Evolutionary conservation across 2,888 invertebrate genomes (phyloP).

Genomic region (Tholera decimalis): DNA sequence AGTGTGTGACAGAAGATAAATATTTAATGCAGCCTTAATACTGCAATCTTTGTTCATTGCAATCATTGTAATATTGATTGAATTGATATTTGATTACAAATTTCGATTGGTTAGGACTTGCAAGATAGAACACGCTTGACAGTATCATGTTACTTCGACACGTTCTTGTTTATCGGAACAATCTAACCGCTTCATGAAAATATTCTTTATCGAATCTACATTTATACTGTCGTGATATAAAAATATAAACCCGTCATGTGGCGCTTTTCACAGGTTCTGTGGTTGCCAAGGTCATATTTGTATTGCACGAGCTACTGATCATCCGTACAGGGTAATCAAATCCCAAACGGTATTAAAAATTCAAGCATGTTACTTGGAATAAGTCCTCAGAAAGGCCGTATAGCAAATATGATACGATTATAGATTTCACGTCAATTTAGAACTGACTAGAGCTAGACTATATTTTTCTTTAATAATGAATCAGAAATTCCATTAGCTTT

Average conservation of each 20-base stretch:
- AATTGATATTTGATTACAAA: conserved; percentile 25
- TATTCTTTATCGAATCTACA: not conserved
- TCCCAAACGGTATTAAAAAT: conserved; percentile 25
- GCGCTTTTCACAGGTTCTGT: conserved; percentile 26
- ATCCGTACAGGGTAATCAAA: conserved; percentile 30
- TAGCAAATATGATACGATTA: conserved; percentile 4
- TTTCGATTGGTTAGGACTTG: conserved; percentile 22
- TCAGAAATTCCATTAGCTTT: conserved; percentile 41
- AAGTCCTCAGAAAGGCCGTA: conserved; percentile 15
- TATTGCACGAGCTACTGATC: conserved; percentile 15
- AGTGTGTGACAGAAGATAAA: conserved; percentile 13
- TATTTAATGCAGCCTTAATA: conserved; percentile 12
- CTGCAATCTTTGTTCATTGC: conserved; percentile 31
- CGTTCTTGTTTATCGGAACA: conserved; percentile 7
- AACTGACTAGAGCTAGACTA: conserved; percentile 7
- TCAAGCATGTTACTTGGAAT: conserved; percentile 30
- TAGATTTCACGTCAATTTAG: conserved; percentile 23
- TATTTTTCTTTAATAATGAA: conserved; percentile 38
- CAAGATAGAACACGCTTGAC: conserved; percentile 23
- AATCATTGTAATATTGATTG: conserved; percentile 29
- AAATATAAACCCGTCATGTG: conserved; percentile 39
- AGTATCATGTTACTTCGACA: not conserved
- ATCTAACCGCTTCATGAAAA: conserved; percentile 10
- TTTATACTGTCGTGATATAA: conserved; percentile 8
- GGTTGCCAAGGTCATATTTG: conserved; percentile 22